Conservation (phyloP, 2,113 vertebrate genomes). For the Stegostoma tigrinum region DNA sequence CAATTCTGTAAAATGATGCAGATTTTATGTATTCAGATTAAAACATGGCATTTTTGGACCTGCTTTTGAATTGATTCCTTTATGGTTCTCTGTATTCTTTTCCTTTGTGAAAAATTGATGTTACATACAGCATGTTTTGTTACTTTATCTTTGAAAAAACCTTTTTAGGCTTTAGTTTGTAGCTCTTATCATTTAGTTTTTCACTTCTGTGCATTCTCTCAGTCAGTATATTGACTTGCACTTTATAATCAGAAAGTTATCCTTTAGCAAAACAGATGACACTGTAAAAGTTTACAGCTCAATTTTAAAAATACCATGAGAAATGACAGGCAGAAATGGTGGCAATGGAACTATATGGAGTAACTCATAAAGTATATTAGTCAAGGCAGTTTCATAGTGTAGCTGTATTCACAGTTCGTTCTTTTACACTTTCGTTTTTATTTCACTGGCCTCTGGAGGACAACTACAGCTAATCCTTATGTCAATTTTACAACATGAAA, state of each 20-base stretch:
- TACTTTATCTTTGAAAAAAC: not conserved
- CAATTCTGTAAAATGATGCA: not conserved
- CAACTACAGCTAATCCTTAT: not conserved
- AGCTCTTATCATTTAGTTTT: not conserved
- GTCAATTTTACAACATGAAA: not conserved
- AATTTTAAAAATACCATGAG: not conserved
- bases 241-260: not conserved
- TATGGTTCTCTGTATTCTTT: not conserved
- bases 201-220: not conserved
- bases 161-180: not conserved
- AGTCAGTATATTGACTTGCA: not conserved
- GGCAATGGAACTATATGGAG: not conserved
- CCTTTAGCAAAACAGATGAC: not conserved
- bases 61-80: not conserved
- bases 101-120: not conserved
- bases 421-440: not conserved
- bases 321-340: not conserved
- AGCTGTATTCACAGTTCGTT: not conserved
- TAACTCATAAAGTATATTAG: not conserved
- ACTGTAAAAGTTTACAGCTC: not conserved
- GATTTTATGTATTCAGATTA: not conserved
- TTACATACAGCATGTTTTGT: not conserved
- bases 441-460: not conserved
- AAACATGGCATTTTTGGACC: not conserved
- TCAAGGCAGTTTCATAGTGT: not conserved